A percentile compares a stretch with the other conserved stretches of the same genome.
phyloP scores from a whole-genome alignment of 2,797 vertebrate species.

The Cuniculus paca region DNA sequence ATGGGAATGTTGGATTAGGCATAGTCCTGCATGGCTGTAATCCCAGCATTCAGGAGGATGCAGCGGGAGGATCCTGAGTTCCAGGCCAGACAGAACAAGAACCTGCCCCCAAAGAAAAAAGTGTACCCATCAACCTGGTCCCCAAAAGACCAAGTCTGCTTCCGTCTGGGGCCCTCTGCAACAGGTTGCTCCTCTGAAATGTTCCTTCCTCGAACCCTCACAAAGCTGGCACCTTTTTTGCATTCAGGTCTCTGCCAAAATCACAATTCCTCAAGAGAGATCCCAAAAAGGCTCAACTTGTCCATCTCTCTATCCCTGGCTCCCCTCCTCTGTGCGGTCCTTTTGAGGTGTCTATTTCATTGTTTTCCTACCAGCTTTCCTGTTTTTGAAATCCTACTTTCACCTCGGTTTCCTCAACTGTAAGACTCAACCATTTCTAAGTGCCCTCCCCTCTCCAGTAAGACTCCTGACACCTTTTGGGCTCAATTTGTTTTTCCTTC shows the following conservation, averaged over 20 bases:
- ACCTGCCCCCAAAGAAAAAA: not conserved
- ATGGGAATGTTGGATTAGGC: not conserved
- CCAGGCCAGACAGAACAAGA: not conserved
- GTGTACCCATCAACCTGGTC: not conserved
- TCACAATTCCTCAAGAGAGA: not conserved
- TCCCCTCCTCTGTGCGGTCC: not conserved
- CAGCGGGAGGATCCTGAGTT: not conserved
- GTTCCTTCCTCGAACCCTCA: not conserved
- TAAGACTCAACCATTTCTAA: not conserved
- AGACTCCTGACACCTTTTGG: not conserved
- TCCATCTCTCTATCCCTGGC: not conserved
- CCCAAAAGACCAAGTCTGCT: not conserved
- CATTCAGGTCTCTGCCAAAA: not conserved
- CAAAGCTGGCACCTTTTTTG: not conserved
- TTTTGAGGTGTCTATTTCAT: not conserved
- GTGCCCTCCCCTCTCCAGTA: not conserved
- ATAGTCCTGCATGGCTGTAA: no score
- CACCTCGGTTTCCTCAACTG: not conserved
- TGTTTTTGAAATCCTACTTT: not conserved
- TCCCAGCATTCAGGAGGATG: not conserved
- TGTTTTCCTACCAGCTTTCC: not conserved
- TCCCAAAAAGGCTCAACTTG: not conserved
- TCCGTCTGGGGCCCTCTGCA: not conserved
- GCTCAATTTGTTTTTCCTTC: not conserved
- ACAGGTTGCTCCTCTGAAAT: not conserved